These are phyloP conservation scores for Diachasma alloeum DNA, from an alignment of 1,140 invertebrate genomes.

Conservation along the genomic window DNA sequence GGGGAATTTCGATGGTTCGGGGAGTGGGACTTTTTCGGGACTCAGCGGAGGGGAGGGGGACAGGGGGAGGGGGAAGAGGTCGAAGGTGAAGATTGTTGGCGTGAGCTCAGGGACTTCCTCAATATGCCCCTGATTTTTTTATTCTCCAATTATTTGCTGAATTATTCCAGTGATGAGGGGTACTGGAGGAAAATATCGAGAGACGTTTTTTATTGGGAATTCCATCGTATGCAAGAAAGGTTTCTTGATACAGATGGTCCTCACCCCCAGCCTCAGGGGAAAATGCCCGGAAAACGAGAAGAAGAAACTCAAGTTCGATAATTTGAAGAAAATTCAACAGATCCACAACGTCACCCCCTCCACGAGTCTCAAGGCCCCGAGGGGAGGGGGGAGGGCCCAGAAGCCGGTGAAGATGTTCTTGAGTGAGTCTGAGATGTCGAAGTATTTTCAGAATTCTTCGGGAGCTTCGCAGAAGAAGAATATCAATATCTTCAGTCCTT, in stretches of 20 bases:
- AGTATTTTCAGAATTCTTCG: not conserved
- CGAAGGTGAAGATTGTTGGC: not conserved
- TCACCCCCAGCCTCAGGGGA: not conserved
- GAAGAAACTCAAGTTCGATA: not conserved
- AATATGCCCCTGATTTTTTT: not conserved
- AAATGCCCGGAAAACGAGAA: not conserved
- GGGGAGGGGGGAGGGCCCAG: not conserved
- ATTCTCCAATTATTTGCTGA: too few relatives aligned
- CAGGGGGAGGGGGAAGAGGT: not conserved
- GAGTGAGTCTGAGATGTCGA: not conserved
- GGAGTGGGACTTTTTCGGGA: too few relatives aligned
- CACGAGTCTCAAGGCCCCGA: not conserved
- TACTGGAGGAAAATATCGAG: too few relatives aligned
- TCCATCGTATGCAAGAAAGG: too few relatives aligned
- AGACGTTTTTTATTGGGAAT: too few relatives aligned
- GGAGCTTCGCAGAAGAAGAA: not conserved
- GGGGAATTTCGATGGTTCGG: too few relatives aligned
- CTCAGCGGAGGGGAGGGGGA: too few relatives aligned
- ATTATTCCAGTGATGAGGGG: too few relatives aligned
- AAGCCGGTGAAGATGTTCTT: not conserved
- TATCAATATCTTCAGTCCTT: not conserved
- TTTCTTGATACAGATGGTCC: not conserved
- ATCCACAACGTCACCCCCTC: not conserved
- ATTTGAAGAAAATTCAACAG: constrained; percentile 7
- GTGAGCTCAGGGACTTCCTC: not conserved